Evolutionary conservation across 2,113 vertebrate species (phyloP).

Genomic region (Lepidiolamprologus cunningtoni): DNA sequence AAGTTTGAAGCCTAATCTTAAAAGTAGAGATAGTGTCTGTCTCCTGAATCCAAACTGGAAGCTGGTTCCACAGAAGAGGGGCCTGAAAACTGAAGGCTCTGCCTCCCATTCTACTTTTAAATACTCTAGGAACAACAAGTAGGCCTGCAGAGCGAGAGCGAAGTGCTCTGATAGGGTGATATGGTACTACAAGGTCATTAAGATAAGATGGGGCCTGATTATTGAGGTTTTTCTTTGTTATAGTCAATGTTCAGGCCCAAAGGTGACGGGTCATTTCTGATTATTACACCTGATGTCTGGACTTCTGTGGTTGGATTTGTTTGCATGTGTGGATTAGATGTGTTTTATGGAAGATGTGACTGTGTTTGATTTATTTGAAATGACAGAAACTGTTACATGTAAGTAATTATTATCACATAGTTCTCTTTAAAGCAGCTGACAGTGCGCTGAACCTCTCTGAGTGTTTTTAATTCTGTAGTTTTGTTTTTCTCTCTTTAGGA

Average conservation of each 20-base stretch:
- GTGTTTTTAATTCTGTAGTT: rapidly evolving
- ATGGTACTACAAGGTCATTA: neutral
- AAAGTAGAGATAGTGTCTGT: neutral
- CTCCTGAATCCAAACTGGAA: neutral
- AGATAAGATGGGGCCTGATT: neutral
- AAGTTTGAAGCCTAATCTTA: rapidly evolving
- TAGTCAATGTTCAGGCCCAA: rapidly evolving
- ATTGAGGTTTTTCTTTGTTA: rapidly evolving
- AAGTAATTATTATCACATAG: rapidly evolving
- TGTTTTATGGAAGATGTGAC: rapidly evolving
- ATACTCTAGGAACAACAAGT: neutral
- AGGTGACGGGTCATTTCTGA: rapidly evolving
- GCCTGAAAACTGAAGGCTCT: no score
- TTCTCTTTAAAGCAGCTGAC: rapidly evolving
- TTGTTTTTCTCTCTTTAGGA: slow-evolving; percentile 69
- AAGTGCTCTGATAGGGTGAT: neutral
- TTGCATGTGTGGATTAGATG: rapidly evolving
- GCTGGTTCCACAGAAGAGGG: neutral
- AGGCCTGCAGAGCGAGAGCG: rapidly evolving
- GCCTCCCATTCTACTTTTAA: neutral
- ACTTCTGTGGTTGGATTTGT: rapidly evolving
- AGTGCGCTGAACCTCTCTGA: neutral
- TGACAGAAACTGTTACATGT: rapidly evolving
- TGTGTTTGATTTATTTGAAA: neutral
- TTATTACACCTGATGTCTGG: neutral